Evolutionary conservation across 2,113 vertebrate species (phyloP).

Genomic region (Nesoenas mayeri): DNA sequence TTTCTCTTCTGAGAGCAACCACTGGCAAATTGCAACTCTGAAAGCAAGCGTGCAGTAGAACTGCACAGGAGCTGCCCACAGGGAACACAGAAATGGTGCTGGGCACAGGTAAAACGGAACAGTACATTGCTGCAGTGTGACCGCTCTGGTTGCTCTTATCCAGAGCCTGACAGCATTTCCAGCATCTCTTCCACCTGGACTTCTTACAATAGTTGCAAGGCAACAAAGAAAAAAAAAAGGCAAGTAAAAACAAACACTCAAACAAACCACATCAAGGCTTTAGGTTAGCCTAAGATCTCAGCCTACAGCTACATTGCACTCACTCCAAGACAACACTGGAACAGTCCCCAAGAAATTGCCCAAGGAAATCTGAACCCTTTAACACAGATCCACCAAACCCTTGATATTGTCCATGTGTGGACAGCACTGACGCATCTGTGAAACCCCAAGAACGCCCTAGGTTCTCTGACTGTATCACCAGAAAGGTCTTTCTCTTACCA

Average conservation of each 20-base stretch:
- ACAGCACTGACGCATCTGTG: not conserved
- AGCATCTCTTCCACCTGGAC: not conserved
- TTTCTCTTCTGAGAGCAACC: not conserved
- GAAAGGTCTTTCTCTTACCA: not conserved
- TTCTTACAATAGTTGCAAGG: not conserved
- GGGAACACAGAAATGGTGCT: not conserved
- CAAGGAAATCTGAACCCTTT: not conserved
- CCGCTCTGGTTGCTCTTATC: not conserved
- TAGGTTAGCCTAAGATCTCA: not conserved
- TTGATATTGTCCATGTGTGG: rapidly evolving
- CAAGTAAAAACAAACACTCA: not conserved
- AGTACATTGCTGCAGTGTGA: not conserved
- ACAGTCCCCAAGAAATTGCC: not conserved
- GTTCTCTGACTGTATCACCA: not conserved
- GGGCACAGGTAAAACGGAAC: not conserved
- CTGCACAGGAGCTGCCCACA: not conserved
- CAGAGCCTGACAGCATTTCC: not conserved
- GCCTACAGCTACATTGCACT: not conserved
- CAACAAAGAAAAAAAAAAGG: not conserved
- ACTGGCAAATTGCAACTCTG: not conserved
- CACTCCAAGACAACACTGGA: not conserved
- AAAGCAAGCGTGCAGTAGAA: rapidly evolving
- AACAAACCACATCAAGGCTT: not conserved
- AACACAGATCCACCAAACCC: not conserved
- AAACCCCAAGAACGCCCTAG: not conserved